Percentiles rank a stretch among this genome's conserved stretches.
Evolutionary conservation across 1,140 invertebrate species (phyloP).

Genomic region (Geopemphigus sp.): DNA sequence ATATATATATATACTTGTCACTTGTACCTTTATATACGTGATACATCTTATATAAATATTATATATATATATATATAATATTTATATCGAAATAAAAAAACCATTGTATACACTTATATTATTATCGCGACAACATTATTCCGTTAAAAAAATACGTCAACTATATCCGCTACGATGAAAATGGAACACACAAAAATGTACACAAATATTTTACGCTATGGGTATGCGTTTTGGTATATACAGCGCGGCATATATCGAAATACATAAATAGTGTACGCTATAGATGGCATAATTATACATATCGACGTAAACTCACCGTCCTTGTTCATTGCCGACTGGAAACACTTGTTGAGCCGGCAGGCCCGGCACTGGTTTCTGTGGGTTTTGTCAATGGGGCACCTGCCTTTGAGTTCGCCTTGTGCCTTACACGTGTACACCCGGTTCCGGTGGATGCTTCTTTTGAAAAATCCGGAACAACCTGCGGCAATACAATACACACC

Average conservation of each 20-base stretch:
- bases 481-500: slow-evolving; percentile 46
- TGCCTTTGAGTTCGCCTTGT: slow-evolving; percentile 85
- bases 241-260: not conserved
- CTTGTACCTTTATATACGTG: no score
- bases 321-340: slow-evolving; percentile 97
- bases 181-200: not conserved
- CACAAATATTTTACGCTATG: not conserved
- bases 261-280: not conserved
- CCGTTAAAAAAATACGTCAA: no score
- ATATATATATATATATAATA: not conserved
- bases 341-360: slow-evolving; percentile 93
- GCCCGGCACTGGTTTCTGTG: slow-evolving; percentile 96
- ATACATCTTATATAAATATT: not conserved
- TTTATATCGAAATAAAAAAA: not conserved
- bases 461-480: slow-evolving; percentile 97
- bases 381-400: slow-evolving; percentile 94
- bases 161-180: no score
- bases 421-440: slow-evolving; percentile 95
- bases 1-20: no score
- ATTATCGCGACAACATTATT: no score
- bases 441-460: slow-evolving; percentile 92
- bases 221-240: not conserved
- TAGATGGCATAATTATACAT: not conserved
- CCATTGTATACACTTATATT: no score
- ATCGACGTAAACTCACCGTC: slow-evolving; percentile 75